A percentile compares a stretch with the other conserved stretches of the same genome.
These are phyloP conservation scores for Vulpes lagopus DNA, from an alignment of 2,113 vertebrate species.

Conservation along the genomic window DNA sequence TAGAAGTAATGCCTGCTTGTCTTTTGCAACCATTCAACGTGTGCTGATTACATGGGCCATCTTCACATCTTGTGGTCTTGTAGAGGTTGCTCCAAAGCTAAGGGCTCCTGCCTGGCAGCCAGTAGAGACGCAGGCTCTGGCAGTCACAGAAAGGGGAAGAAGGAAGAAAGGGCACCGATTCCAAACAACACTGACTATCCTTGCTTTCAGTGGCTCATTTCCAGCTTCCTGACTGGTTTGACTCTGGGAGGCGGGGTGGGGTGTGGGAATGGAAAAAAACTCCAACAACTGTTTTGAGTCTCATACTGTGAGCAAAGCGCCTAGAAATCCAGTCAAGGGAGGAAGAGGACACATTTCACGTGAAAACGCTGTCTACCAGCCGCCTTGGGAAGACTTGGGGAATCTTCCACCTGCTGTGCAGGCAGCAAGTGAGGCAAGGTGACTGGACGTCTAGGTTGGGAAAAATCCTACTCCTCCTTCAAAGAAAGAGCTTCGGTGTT, in stretches of 20 bases:
- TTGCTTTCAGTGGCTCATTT: constrained; percentile 74
- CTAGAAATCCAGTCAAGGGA: background rate
- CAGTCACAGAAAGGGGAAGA: constrained; percentile 49
- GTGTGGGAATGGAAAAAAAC: background rate
- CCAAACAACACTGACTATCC: constrained; percentile 73
- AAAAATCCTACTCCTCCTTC: background rate
- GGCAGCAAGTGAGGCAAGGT: background rate
- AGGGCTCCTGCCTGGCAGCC: constrained; percentile 41
- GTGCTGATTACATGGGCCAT: background rate
- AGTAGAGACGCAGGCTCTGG: constrained; percentile 28
- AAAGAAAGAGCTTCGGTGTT: constrained; percentile 18
- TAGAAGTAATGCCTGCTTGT: background rate
- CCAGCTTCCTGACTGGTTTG: constrained; percentile 79
- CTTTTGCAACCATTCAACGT: constrained; percentile 31
- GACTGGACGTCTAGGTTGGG: background rate
- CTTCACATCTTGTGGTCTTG: constrained; percentile 51
- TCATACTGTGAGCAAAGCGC: constrained; percentile 79
- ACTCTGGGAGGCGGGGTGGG: background rate
- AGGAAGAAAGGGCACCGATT: constrained; percentile 60
- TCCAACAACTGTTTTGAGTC: constrained; percentile 65
- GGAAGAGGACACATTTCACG: background rate
- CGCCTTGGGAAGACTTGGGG: constrained; percentile 59
- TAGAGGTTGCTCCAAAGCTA: constrained; percentile 53
- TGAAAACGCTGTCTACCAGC: background rate
- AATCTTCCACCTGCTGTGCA: background rate